Percentiles rank a stretch among this genome's conserved stretches.
phyloP scores from a whole-genome alignment of 2,888 invertebrate species.

The Elysia crispata region DNA sequence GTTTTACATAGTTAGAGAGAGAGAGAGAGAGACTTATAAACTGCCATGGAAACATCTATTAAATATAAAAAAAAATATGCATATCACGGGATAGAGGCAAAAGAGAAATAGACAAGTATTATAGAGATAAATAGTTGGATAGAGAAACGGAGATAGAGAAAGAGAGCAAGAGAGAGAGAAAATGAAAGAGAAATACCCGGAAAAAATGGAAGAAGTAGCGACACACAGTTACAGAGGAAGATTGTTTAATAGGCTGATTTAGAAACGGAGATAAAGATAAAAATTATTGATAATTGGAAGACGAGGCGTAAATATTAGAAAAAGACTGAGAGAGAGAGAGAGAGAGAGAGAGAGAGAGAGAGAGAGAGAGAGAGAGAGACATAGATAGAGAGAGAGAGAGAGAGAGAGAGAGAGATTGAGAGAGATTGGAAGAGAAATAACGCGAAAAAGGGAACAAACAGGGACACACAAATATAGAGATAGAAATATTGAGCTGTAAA shows the following conservation, averaged over 20 bases:
- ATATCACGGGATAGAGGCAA: neutral
- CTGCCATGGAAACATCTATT: no score
- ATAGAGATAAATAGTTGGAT: neutral
- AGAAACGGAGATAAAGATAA: no score
- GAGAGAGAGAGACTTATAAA: constrained; percentile 18
- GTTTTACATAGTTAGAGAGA: neutral
- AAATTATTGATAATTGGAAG: no score
- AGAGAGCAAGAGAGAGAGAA: constrained; percentile 14
- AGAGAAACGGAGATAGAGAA: neutral
- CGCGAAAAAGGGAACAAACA: neutral
- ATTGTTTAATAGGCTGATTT: no score
- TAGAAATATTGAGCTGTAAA: neutral
- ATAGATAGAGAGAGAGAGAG: no score
- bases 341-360: neutral
- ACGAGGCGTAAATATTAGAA: no score
- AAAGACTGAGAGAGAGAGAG: neutral
- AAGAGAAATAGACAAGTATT: neutral
- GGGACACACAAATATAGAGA: neutral
- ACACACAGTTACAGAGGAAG: no score
- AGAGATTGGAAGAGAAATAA: constrained; percentile 3
- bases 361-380: neutral
- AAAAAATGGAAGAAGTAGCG: no score
- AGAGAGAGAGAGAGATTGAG: constrained; percentile 17
- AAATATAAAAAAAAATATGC: no score
- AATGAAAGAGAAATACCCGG: no score